phyloP scores from a whole-genome alignment of 2,888 invertebrate species.

The Deilephila porcellus region DNA sequence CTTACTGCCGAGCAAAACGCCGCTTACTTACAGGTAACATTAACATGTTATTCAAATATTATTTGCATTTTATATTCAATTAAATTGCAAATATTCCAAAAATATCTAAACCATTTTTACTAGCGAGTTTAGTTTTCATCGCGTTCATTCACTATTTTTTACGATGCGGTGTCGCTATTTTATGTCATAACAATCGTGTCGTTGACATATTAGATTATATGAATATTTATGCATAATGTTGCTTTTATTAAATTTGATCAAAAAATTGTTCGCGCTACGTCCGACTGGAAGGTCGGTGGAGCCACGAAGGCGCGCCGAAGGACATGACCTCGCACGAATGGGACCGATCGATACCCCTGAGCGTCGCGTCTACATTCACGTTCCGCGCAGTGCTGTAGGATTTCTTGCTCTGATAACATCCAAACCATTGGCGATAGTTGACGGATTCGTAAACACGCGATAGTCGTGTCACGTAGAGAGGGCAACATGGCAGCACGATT shows the following conservation, averaged over 20 bases:
- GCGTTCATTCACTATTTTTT: background rate
- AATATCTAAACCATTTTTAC: background rate
- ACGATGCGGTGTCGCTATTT: background rate
- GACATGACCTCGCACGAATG: slow-evolving; percentile 81
- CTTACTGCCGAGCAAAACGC: slow-evolving; percentile 94
- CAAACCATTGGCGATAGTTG: slow-evolving; percentile 33
- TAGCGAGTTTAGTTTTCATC: background rate
- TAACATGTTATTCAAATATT: background rate
- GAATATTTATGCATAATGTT: background rate
- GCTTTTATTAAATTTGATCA: background rate
- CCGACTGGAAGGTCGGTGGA: slow-evolving; percentile 48
- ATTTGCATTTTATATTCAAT: background rate
- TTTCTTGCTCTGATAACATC: slow-evolving; percentile 74
- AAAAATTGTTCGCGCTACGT: slow-evolving; percentile 26
- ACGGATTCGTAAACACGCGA: slow-evolving; percentile 42
- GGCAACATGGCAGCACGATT: slow-evolving; percentile 68
- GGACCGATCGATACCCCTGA: slow-evolving; percentile 76
- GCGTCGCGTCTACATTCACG: slow-evolving; percentile 62
- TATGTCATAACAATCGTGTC: background rate
- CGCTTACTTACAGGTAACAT: slow-evolving; percentile 91
- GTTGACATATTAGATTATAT: background rate
- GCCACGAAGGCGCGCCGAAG: slow-evolving; percentile 82
- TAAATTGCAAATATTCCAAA: background rate
- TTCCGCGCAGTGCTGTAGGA: slow-evolving; percentile 71
- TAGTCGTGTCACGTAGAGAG: slow-evolving; percentile 42